Base-by-base conservation (phyloP, 1,140 invertebrate genomes). In the Cydia amplana region DNA sequence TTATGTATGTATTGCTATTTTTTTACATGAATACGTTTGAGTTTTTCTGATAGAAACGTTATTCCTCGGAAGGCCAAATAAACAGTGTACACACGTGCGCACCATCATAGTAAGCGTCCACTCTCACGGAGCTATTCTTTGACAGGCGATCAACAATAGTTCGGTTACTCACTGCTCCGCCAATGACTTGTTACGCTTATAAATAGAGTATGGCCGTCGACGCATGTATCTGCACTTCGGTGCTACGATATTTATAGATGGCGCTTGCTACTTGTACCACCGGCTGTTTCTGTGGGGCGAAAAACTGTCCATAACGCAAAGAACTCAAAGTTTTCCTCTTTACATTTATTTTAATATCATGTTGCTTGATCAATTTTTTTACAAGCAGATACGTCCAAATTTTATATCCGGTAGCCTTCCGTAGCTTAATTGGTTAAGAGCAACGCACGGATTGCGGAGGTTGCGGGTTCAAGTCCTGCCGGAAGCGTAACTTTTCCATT, bases 211-310 rank as follows among this genome's bases (percentile, higher is more conserved):
- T 32, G 65, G 65, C 65, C 65, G 65, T 70, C 65, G 65, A 70
- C 65, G 65, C 65, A 70, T 70, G 65, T 67, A 67, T 70, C 65
- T 70, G 65, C 65, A 70, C 65, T 70, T 70, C 65, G 65, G 28
- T 70, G 36, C 32, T 60, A 60, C 9, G 55, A 28, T 70, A 70
- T 70, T 70, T 36, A 36, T 70, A 70, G 65, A 70, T 36, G 65
- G 65, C 65, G 65, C 65, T 36, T 70, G 65, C 28, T 70, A 70
- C 65, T 70, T 43, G 65, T 40, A 18, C 18, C 65, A 36, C 65
- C 36, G 65, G 32, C 65, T 36, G 65, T 70, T 67, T 67, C 64
- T 40, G 7, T 70, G 65, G 64, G 28, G 64, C 25, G 18, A 60
- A 60, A 60, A 60, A 23, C 55, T 60, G 55, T 23, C 55, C 55